Base-by-base conservation (phyloP, 2,797 vertebrate genomes). In the Alosa sapidissima region DNA sequence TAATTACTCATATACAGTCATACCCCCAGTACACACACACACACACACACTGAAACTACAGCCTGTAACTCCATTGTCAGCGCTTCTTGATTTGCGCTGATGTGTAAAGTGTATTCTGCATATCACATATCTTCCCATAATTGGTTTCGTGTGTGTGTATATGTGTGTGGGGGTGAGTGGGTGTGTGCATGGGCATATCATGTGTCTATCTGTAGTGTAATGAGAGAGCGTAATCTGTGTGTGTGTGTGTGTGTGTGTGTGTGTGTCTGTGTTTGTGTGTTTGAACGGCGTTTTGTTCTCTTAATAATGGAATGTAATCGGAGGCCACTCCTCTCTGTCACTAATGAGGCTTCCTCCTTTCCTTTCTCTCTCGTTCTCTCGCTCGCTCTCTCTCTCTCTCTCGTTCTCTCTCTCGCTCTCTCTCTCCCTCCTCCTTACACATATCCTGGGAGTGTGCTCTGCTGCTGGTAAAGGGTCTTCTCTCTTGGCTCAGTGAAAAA, bases 381-480 rank as follows among this genome's bases (percentile, higher is more conserved):
- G 33, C 62, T 68, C 62, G 33, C 62, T 33, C 62, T 68, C 62
- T 65, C 24, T 65, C 24, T 33, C 62, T 65, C 65, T 72, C 65
- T 72, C 60, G 3, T 14, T 6, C 16, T 36, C 24, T 24, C 60
- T 9, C 82, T 5, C 21, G 16, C n/a, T 60, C 65, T 45, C 33
- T 62, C 47, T 62, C 68, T 62, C 11, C 78, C 24, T 68, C 81
- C 51, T 21, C 49, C 1, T 75, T 52, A 60, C 28, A 24, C 10
- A 81, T 47, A 84, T 13, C 52, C 28, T 36, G 10, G 36, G 65
- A 13, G 28, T 33, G 65, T 72, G 60, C n/a, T 21, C 4, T 28
- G 24, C 60, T 65, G 58, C 60, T 65, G 60, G n/a, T 65, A 87
- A 81, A 89, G 87, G 90, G 89, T 88, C 86, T 48, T 24, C 62